Evolutionary conservation across 1,140 invertebrate genomes (phyloP), one percentile per base, ranked within the genome.

Genomic region (Dendrolimus punctatus): DNA sequence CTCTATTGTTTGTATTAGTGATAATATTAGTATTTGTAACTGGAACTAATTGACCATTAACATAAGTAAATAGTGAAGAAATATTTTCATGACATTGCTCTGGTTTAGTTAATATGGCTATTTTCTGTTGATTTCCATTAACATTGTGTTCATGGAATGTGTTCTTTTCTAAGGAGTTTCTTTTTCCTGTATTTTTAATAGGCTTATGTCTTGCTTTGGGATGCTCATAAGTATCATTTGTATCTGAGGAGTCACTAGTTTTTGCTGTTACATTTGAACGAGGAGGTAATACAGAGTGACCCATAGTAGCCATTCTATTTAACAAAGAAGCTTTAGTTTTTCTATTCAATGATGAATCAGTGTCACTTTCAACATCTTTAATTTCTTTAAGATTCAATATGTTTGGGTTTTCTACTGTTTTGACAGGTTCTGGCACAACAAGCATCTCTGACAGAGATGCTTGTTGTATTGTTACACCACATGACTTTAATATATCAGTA

Each of bases 291-390:
- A 85, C 73, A 46, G 82, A 80, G 9, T 83, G 82, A 36, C 82
- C 80, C 71, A 85, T 79, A 51, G 60, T 76, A 46, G 82, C 80
- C 76, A 85, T 83, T 65, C 80, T 74, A 60, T 73, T 76, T 46
- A 85, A 62, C 51, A 85, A 78, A 23, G 74, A 76, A 51, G 69
- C 53, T 66, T 82, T 85, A 45, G 69, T 77, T 69, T 66, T 80
- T 61, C 55, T 73, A 54, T 76, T 77, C 40, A 68, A 50, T 44
- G 72, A 68, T 54, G 68, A 73, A 57, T 83, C 80, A 56, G 73
- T 81, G 52, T 79, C 74, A 71, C 69, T 83, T 56, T 60, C 76
- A 54, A 66, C 68, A 52, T 72, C 63, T 55, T 65, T 23, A 23
- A 23, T 23, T 65, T 49, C 40, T 57, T 8, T 40, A 10, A 23